Conservation (phyloP, 2,797 vertebrate species). For the Toxotes lorentzi region DNA sequence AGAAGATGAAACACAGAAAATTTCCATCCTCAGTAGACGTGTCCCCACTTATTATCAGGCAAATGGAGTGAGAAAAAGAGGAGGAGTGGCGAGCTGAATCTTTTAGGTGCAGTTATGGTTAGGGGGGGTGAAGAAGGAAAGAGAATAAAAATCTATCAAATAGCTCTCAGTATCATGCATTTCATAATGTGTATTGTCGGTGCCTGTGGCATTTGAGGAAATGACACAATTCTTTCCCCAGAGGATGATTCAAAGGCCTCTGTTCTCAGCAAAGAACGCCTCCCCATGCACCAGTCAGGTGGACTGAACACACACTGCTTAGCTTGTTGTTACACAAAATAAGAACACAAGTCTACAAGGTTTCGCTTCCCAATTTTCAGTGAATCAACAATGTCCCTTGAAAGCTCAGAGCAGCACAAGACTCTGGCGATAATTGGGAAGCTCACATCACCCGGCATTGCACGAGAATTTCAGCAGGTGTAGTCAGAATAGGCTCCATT, state of each 20-base stretch:
- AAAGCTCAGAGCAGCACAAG: constrained; percentile 42
- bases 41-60: constrained; percentile 57
- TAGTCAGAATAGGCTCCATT: constrained; percentile 31
- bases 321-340: constrained; percentile 64
- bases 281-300: constrained; percentile 52
- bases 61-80: constrained; percentile 48
- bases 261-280: constrained; percentile 45
- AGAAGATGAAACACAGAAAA: constrained; percentile 57
- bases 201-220: constrained; percentile 64
- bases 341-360: constrained; percentile 54
- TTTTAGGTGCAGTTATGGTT: constrained; percentile 40
- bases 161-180: constrained; percentile 27
- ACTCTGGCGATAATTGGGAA: constrained; percentile 39
- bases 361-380: constrained; percentile 75
- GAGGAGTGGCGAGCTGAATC: constrained; percentile 35
- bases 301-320: constrained; percentile 51
- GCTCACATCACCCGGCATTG: constrained; percentile 28
- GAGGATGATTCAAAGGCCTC: constrained; percentile 59
- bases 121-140: constrained; percentile 19
- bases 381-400: constrained; percentile 62
- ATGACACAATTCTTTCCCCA: constrained; percentile 61
- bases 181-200: constrained; percentile 40
- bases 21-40: constrained; percentile 43
- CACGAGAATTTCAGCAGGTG: constrained; percentile 40
- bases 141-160: constrained; percentile 45